Evolutionary conservation across 2,888 invertebrate genomes (phyloP).

Genomic region (Trachelus stipa): DNA sequence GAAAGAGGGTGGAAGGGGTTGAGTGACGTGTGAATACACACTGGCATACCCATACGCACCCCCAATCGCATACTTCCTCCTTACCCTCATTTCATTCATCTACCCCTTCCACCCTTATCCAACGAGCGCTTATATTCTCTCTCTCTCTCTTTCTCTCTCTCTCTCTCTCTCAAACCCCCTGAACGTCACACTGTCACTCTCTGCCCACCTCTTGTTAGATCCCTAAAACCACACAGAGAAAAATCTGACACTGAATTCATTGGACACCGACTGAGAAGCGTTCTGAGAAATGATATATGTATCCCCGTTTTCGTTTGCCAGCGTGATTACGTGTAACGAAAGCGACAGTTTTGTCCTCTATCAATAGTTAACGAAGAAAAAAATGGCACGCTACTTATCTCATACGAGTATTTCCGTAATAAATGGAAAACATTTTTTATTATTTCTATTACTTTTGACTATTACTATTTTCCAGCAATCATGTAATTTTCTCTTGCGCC

Average conservation of each 20-base stretch:
- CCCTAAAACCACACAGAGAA: background rate
- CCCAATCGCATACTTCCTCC: background rate
- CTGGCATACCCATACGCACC: constrained; percentile 1
- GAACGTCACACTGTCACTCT: background rate
- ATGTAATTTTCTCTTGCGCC: background rate
- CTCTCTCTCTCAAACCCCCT: no score
- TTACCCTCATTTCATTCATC: background rate
- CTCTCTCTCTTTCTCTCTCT: no score
- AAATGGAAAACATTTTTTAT: no score
- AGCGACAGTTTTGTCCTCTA: background rate
- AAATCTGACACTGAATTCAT: background rate
- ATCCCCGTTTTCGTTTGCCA: background rate
- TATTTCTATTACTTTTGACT: background rate
- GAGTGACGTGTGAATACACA: constrained; percentile 10
- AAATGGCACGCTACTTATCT: background rate
- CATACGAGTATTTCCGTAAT: background rate
- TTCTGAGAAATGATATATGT: background rate
- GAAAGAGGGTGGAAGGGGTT: constrained; percentile 4
- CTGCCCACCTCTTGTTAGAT: background rate
- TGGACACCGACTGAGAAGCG: background rate
- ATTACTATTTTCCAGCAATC: background rate
- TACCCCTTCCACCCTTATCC: background rate
- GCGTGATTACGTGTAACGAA: background rate
- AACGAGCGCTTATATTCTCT: no score
- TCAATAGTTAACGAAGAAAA: background rate